Evolutionary conservation across 1,140 invertebrate species (phyloP).

Genomic region (Bradynema listronoti): DNA sequence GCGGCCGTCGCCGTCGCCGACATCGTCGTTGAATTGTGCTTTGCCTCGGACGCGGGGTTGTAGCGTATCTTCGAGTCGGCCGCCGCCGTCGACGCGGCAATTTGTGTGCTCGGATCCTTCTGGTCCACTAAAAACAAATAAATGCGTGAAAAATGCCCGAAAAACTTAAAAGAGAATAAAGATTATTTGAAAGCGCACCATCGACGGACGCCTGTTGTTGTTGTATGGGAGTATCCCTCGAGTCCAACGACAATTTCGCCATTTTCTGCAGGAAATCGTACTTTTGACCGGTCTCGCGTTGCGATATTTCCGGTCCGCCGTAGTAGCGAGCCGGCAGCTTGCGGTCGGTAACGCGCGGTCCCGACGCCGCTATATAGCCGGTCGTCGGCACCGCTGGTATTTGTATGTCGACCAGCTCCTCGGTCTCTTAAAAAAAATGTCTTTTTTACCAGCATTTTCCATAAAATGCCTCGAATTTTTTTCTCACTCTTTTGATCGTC

Average conservation of each 20-base stretch:
- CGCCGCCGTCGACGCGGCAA: too few species aligned
- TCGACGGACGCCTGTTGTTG: neutral
- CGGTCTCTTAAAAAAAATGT: neutral
- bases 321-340: slow-evolving; percentile 42
- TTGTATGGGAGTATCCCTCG: slow-evolving; percentile 12
- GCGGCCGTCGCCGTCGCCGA: too few species aligned
- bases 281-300: slow-evolving; percentile 7
- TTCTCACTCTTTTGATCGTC: neutral
- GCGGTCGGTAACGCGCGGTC: slow-evolving; percentile 19
- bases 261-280: slow-evolving; percentile 34
- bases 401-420: slow-evolving; percentile 6
- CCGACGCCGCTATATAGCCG: slow-evolving; percentile 42
- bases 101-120: too few species aligned
- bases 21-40: too few species aligned
- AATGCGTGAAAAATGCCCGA: too few species aligned
- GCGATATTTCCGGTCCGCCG: slow-evolving; percentile 13
- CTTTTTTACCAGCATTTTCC: slow-evolving; percentile 3
- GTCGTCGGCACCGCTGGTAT: slow-evolving; percentile 20
- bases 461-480: slow-evolving; percentile 13
- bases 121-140: too few species aligned
- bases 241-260: slow-evolving; percentile 31
- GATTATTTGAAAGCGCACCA: neutral
- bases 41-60: too few species aligned
- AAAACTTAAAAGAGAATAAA: too few species aligned
- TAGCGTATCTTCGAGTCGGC: too few species aligned